phyloP scores from a whole-genome alignment of 2,888 invertebrate genomes.

The Patella caerulea region DNA sequence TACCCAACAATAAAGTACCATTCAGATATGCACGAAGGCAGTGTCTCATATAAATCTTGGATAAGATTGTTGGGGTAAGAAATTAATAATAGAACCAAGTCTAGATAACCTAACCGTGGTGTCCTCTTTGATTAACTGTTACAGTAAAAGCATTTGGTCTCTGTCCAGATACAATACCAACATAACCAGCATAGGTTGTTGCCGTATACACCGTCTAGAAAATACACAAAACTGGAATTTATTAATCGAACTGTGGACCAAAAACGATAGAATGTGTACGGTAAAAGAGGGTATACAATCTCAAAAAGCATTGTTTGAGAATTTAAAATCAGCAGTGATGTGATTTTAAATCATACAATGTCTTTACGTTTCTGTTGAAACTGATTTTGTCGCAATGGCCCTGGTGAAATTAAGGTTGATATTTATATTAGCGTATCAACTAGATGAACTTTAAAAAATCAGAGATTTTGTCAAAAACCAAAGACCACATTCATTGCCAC shows the following conservation, averaged over 20 bases:
- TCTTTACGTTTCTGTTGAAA: too few relatives aligned
- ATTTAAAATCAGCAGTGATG: too few relatives aligned
- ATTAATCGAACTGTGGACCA: too few relatives aligned
- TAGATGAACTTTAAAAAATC: too few relatives aligned
- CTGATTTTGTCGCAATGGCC: too few relatives aligned
- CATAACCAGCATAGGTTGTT: constrained; percentile 68
- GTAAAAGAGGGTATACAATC: too few relatives aligned
- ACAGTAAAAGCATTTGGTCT: constrained; percentile 66
- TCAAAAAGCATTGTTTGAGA: too few relatives aligned
- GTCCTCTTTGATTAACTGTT: constrained; percentile 68
- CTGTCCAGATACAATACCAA: constrained; percentile 69
- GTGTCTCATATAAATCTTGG: neutral
- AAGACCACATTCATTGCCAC: neutral
- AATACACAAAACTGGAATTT: neutral
- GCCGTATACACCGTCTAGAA: constrained; percentile 65
- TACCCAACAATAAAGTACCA: neutral
- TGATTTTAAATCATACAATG: too few relatives aligned
- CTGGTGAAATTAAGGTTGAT: too few relatives aligned
- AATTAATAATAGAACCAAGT: neutral
- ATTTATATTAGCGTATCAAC: too few relatives aligned
- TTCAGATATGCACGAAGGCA: neutral
- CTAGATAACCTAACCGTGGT: constrained; percentile 6
- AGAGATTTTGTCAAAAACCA: too few relatives aligned
- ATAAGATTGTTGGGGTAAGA: neutral
- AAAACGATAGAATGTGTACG: too few relatives aligned